A percentile compares a stretch with the other conserved stretches of the same genome.
These are phyloP conservation scores for Drosophila baimaii DNA, from an alignment of 1,140 invertebrate species.

Conservation along the genomic window DNA sequence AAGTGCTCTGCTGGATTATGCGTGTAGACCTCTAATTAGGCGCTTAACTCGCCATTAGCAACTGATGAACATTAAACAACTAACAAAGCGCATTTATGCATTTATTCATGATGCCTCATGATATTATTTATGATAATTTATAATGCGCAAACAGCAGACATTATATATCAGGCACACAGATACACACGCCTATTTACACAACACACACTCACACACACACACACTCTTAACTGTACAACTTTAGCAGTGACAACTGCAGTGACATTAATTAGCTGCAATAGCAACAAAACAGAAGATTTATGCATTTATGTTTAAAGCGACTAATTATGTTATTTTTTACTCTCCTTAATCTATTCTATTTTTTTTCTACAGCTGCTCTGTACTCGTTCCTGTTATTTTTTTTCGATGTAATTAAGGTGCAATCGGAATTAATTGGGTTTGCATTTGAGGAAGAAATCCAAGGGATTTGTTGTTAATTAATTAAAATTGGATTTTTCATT, in stretches of 20 bases:
- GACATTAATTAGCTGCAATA: conserved; percentile 69
- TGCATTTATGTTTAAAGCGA: conserved; percentile 63
- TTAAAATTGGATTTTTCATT: too few relatives aligned
- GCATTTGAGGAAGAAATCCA: not conserved
- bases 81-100: conserved; percentile 77
- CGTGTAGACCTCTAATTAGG: conserved; percentile 39
- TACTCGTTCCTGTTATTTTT: not conserved
- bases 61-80: conserved; percentile 70
- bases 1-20: conserved; percentile 27
- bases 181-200: conserved; percentile 40
- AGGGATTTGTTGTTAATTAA: not conserved
- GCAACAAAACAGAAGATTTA: conserved; percentile 59
- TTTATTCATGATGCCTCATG: conserved; percentile 61
- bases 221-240: conserved; percentile 45
- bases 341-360: conserved; percentile 22
- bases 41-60: conserved; percentile 37
- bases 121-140: conserved; percentile 64
- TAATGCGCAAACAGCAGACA: conserved; percentile 34
- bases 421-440: not conserved
- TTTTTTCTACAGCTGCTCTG: conserved; percentile 39
- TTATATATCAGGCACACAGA: conserved; percentile 16
- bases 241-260: conserved; percentile 56
- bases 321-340: conserved; percentile 62
- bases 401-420: not conserved
- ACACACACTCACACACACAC: conserved; percentile 16